A percentile compares a stretch with the other conserved stretches of the same genome.
Evolutionary conservation across 2,113 vertebrate species (phyloP).

Genomic region (Solenodon paradoxus): DNA sequence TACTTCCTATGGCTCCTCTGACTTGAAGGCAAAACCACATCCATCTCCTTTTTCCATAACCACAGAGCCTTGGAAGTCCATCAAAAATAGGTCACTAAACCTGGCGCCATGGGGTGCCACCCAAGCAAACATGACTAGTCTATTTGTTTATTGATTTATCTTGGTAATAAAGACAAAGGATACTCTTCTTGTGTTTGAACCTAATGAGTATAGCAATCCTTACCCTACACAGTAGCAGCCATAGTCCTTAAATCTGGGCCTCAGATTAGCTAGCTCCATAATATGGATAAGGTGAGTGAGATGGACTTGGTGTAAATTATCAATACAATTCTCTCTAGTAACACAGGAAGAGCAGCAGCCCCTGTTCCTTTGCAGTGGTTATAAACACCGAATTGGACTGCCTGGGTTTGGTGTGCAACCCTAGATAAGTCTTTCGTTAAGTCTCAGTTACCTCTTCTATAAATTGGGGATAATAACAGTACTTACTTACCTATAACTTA

Average conservation of each 20-base stretch:
- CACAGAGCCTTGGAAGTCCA: neutral
- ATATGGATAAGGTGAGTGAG: neutral
- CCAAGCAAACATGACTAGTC: neutral
- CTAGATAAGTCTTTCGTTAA: neutral
- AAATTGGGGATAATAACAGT: neutral
- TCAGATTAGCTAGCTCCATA: neutral
- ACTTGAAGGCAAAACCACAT: neutral
- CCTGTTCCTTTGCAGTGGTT: neutral
- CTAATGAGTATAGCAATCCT: neutral
- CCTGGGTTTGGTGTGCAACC: neutral
- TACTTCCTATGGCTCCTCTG: neutral
- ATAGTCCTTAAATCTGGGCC: neutral
- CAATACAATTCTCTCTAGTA: neutral
- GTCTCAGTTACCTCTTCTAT: neutral
- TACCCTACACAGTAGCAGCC: neutral
- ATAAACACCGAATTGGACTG: neutral
- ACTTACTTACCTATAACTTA: neutral
- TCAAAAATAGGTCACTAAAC: neutral
- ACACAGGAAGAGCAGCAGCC: neutral
- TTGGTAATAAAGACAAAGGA: neutral
- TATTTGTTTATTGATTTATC: slow-evolving; percentile 1
- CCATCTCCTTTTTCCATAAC: neutral
- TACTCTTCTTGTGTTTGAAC: neutral
- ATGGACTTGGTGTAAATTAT: neutral
- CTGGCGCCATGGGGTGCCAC: neutral